Evolutionary conservation across 2,888 invertebrate genomes (phyloP), one percentile per base, ranked within the genome.

Genomic region (Amblyjoppa fuscipennis): DNA sequence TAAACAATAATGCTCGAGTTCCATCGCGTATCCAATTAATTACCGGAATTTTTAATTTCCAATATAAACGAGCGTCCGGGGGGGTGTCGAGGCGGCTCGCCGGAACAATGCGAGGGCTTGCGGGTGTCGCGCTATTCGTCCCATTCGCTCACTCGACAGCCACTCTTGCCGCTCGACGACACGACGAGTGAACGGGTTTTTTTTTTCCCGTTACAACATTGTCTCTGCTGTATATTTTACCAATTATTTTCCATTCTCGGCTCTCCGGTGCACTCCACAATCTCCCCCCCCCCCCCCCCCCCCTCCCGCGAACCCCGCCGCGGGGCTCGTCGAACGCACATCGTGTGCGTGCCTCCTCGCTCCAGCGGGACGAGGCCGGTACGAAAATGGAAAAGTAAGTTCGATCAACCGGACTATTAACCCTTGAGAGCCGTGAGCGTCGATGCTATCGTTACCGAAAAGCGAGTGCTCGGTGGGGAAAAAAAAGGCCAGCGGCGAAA

Each of bases 401-500:
- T 87, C 81, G 87, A 87, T 83, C 84, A 82, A 84, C 77, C 66
- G 84, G 77, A 79, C 87, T 83, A 87, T 87, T 87, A 87, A 84
- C 81, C 45, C 80, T 82, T 82, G 81, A 69, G 49, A 31, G 38
- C 68, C 68, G 4, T 13, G 66, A 45, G 68, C 76, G 25, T 76
- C 56, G 82, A 79, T 80, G 73, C 56, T 83, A 73, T 61, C 71
- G 69, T 76, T 84, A 16, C 61, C 31, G 61, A 61, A 61, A 61
- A 61, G 45, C 11, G 45, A 45, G 45, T 45, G 45, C 45, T 2
- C 45, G 45, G 3, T 45, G 45, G 45, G 9, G 3, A 45, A 61
- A 45, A 20, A 61, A 74, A 74, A 74, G 28, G 9, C 59, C 66
- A 25, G 66, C 25, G 28, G 66, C 41, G 7, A 68, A 41, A 68